Evolutionary conservation across 2,113 vertebrate genomes (phyloP), one percentile per base, ranked within the genome.

Genomic region (Ursus arctos): DNA sequence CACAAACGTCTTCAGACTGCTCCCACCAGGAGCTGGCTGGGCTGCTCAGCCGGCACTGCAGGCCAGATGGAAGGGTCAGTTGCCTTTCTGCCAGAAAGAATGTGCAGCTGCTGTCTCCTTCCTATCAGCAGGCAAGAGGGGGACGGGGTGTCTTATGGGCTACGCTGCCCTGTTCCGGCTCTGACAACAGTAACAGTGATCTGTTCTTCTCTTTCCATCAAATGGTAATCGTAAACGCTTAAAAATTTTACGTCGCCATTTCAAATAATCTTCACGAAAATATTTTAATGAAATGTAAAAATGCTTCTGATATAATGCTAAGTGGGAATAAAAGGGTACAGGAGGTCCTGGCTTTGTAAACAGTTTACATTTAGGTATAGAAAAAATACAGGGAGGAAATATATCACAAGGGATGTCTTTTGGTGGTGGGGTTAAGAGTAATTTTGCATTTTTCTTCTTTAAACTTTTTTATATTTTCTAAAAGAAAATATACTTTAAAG

Each of bases 301-400:
- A 40, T 40, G 28, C 69, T 92, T 77, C 36, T 77, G 15, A 80
- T 28, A 49, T 55, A 63, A 53, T 26, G 28, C 4, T 21, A 59
- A 93, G 36, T 80, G 9, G 49, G 21, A 40, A 87, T 84, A 97
- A 94, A 97, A 96, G 53, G 53, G 88, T 31, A 65, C 11, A 77
- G 16, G 59, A 80, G 69, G 31, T 33, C 69, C 63, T 77, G 51
- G 61, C 12, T 97, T 96, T 93, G 47, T 71, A 77, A 88, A 72
- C 9, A 81, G 43, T 91, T 97, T 63, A 91, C 10, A n/a, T 55
- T 72, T 76, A 91, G 13, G 8, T 14, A 80, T 31, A 83, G 84
- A 71, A 95, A 95, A 95, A 88, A 74, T 43, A 59, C 36, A 97
- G 85, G 69, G 90, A 90, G 94, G 69, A 94, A 88, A 95, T 69